Base-by-base conservation (phyloP, 1,140 invertebrate species). In the Heterodera schachtii region DNA sequence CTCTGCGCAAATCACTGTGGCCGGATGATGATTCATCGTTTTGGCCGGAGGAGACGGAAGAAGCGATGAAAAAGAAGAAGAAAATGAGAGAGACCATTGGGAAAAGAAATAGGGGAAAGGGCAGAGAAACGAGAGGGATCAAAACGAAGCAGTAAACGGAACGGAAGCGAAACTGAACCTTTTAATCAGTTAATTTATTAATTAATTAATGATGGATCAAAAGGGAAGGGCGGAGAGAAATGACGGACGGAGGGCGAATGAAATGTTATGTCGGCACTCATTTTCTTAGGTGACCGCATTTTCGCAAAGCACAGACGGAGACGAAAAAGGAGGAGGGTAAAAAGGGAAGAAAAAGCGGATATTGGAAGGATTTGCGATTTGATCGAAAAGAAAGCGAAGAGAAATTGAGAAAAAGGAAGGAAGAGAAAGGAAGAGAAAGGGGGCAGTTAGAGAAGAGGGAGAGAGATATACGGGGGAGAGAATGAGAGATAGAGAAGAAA, bases 1-100 rank as follows among this genome's bases (percentile, higher is more conserved):
- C 69, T 46, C 69, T 41, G 69, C 69, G 69, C 69, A 71, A 46
- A 19, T 71, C 69, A 11, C 44, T 71, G 69, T 46, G 41, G n/a
- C 9, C 69, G 6, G 69, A 7, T 2, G 69, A 41, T 19, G 31
- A 46, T 1, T 41, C 41, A 46, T 41, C 69, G 44, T 43, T 46
- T 71, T 41, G 69, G 69, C 19, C 69, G 21, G 69, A 43, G 3
- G 69, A 46, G 19, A 7, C 69, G 9, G 69, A 41, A 16, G 69
- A 71, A 4, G 69, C 31, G 31, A 46, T 11, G n/a, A 71, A 41
- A n/a, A 46, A 6, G 69, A 41, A 41, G n/a, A 71, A n/a, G 21
- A 71, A 4, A 41, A 46, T 43, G 41, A 41, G 19, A 19, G 19
- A 11, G 44, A 41, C 19, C 69, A 71, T 66, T 70, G 31, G 31